Conservation (phyloP, 2,113 vertebrate genomes). For the Phylloscopus trochiloides region DNA sequence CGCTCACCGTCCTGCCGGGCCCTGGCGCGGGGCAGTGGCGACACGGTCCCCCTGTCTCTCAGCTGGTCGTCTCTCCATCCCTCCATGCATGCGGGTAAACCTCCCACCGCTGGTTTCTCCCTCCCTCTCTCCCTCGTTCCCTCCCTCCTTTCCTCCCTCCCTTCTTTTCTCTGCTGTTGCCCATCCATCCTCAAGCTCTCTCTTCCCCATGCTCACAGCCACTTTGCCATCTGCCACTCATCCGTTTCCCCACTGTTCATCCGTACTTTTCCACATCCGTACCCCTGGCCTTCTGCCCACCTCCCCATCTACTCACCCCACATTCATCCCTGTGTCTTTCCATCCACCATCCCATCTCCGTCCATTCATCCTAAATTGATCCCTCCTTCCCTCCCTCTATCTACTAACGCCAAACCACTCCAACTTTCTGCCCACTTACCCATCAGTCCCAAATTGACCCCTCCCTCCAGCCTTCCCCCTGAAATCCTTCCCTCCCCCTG, state of each 20-base stretch:
- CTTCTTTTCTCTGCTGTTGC: neutral
- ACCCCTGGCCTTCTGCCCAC: neutral
- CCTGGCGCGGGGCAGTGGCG: neutral
- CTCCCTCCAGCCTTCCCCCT: neutral
- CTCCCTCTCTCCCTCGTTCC: neutral
- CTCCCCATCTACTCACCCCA: too few species aligned
- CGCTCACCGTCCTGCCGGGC: constrained; percentile 52
- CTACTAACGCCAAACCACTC: neutral
- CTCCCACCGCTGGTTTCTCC: neutral
- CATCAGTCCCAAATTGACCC: neutral
- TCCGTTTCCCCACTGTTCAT: neutral
- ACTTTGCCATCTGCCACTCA: neutral
- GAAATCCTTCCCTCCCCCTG: neutral
- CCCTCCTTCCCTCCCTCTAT: neutral
- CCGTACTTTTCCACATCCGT: neutral
- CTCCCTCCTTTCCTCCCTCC: neutral
- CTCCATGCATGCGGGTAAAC: neutral
- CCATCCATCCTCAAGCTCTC: neutral
- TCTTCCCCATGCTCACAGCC: neutral
- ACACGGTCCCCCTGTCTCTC: neutral
- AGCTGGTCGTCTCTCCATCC: neutral
- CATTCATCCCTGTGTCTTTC: neutral
- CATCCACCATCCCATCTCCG: neutral
- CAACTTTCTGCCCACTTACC: neutral
- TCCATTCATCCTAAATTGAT: neutral